These are phyloP conservation scores for Cantharis flavilabris DNA, from an alignment of 2,888 invertebrate genomes.

Conservation along the genomic window DNA sequence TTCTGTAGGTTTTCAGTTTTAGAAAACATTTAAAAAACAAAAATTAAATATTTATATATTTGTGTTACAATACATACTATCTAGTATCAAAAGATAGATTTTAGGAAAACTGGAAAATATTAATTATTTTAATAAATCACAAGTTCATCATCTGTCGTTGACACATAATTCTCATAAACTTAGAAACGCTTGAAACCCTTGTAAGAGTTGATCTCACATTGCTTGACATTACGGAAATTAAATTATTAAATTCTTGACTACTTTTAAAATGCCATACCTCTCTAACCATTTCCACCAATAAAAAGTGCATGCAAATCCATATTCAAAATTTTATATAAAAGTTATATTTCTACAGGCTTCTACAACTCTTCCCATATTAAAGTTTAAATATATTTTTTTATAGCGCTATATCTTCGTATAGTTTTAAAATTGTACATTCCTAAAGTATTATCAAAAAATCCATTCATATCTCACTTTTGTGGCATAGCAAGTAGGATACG, in stretches of 20 bases:
- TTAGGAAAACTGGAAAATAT: background rate
- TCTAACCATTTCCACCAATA: background rate
- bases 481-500: constrained; percentile 16
- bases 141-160: background rate
- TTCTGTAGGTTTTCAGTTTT: too few species aligned
- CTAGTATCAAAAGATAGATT: too few species aligned
- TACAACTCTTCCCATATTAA: background rate
- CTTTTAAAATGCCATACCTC: background rate
- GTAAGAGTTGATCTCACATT: constrained; percentile 5
- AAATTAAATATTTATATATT: too few species aligned
- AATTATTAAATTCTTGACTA: constrained; percentile 7
- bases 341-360: background rate
- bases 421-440: constrained; percentile 6
- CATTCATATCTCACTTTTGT: constrained; percentile 27
- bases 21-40: too few species aligned
- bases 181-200: background rate
- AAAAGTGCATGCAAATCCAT: background rate
- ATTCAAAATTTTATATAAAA: background rate
- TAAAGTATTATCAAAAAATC: constrained; percentile 16
- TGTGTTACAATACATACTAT: too few species aligned
- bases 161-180: background rate
- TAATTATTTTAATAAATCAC: background rate
- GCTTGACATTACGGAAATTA: constrained; percentile 14
- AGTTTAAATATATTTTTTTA: background rate
- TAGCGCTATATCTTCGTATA: background rate